Evolutionary conservation across 2,113 vertebrate species (phyloP), one percentile per base, ranked within the genome.

Genomic region (Puma concolor): DNA sequence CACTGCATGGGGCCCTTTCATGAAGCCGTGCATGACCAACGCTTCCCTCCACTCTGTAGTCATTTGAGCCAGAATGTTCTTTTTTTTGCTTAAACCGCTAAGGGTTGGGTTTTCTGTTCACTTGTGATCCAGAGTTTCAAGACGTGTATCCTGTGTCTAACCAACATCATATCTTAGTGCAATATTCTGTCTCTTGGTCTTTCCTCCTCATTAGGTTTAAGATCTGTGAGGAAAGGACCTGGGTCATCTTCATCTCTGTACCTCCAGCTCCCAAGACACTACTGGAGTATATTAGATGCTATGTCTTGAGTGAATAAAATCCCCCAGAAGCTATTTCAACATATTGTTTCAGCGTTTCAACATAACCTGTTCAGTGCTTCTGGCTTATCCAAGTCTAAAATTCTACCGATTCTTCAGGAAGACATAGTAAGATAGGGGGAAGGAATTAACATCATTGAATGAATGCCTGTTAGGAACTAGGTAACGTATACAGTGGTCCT

Each of bases 371-470:
- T 76, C 66, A 81, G 16, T 36, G 41, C 9, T 77, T 29, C 77
- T 64, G 63, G 54, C n/a, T 95, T 76, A 66, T 63, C 50, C 41
- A 77, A 60, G 60, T 29, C 89, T 82, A n/a, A 89, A 97, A 92
- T 93, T 89, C 52, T 95, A 14, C 48, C 72, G 33, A 67, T 89
- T 83, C 21, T 44, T 44, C n/a, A 71, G 52, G 38, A 93, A 94
- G 76, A 50, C 74, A 36, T 87, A 95, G 52, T 44, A 63, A 83
- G 15, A 36, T 27, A 57, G 21, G 12, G 19, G 36, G 33, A 72
- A 76, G 38, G 77, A 48, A 91, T 81, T 81, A 60, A 72, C 10
- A 72, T 84, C n/a, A 64, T 64, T 64, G 52, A 94, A 41, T 64
- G 52, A 94, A 41, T 91, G 27, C 29, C 66, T 38, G 0, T 27